A percentile compares a stretch with the other conserved stretches of the same genome.
phyloP scores from a whole-genome alignment of 2,888 invertebrate genomes.

The Pimpla rufipes region DNA sequence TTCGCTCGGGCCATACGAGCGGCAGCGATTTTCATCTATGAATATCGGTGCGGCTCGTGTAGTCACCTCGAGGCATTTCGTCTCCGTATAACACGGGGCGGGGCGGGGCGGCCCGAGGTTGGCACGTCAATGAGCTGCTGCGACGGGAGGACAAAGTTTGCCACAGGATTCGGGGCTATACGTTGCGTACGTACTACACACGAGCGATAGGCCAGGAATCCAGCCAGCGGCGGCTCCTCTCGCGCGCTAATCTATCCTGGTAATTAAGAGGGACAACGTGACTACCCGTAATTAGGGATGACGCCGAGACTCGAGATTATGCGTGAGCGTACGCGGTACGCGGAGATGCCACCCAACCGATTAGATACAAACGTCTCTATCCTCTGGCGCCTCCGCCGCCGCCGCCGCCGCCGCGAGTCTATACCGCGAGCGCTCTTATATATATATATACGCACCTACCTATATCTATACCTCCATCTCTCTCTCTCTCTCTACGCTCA shows the following conservation, averaged over 20 bases:
- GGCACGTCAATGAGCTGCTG: conserved; percentile 56
- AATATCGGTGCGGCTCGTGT: not conserved
- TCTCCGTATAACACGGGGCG: not conserved
- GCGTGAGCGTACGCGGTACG: conserved; percentile 53
- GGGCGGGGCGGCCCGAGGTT: not conserved
- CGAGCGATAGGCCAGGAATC: conserved; percentile 6
- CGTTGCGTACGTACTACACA: not conserved
- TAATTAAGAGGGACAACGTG: conserved; percentile 63
- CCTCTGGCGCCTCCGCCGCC: too few species aligned
- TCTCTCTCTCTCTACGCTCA: not conserved
- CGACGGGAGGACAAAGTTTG: conserved; percentile 49
- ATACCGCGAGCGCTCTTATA: not conserved
- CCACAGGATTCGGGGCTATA: not conserved
- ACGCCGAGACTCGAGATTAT: conserved; percentile 24
- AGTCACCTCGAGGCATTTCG: not conserved
- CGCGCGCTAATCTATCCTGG: conserved; percentile 40
- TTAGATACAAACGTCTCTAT: conserved; percentile 37
- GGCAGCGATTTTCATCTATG: not conserved
- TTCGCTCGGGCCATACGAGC: too few species aligned
- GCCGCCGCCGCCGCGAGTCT: too few species aligned
- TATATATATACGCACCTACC: not conserved
- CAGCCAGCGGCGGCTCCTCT: conserved; percentile 12
- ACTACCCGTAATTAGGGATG: conserved; percentile 58
- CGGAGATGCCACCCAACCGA: conserved; percentile 17
- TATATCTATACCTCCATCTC: conserved; percentile 19